phyloP scores from a whole-genome alignment of 1,140 invertebrate species.

The Neomicropteryx cornuta region DNA sequence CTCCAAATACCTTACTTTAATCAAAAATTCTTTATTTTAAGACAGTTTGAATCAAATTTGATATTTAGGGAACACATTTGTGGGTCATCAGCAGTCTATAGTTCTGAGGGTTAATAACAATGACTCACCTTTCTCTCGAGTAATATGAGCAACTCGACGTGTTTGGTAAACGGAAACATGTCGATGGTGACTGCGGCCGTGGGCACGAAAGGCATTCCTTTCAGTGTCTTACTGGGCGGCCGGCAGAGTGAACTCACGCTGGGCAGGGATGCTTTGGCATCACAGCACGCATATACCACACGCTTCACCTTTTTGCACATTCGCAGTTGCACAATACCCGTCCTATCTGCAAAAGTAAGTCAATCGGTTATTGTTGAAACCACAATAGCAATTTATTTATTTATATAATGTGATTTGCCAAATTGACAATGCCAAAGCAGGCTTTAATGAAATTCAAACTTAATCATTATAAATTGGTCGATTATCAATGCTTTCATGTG shows the following conservation, averaged over 20 bases:
- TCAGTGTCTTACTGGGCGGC: conserved; percentile 68
- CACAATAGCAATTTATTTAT: conserved; percentile 5
- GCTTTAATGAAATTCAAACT: conserved; percentile 2
- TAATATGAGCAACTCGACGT: conserved; percentile 78
- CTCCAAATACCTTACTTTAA: too few relatives aligned
- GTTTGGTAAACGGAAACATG: conserved; percentile 87
- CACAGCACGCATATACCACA: conserved; percentile 87
- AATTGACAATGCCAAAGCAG: not conserved
- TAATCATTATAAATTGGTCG: conserved; percentile 2
- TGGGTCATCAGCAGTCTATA: too few relatives aligned
- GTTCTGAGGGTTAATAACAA: too few relatives aligned
- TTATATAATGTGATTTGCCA: conserved; percentile 1
- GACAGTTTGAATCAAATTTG: too few relatives aligned
- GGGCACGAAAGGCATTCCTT: conserved; percentile 71
- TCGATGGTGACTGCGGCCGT: conserved; percentile 78
- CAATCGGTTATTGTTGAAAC: conserved; percentile 6
- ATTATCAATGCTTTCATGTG: too few relatives aligned
- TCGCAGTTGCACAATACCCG: conserved; percentile 67
- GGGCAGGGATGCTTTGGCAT: conserved; percentile 69
- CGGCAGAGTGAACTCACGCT: conserved; percentile 86
- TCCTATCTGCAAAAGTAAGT: conserved; percentile 51
- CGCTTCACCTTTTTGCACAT: conserved; percentile 62
- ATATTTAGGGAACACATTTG: too few relatives aligned
- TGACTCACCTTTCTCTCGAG: conserved; percentile 53
- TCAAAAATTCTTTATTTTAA: too few relatives aligned